A percentile compares a stretch with the other conserved stretches of the same genome.
Evolutionary conservation across 2,888 invertebrate genomes (phyloP).

Genomic region (Tryphoninae sp.): DNA sequence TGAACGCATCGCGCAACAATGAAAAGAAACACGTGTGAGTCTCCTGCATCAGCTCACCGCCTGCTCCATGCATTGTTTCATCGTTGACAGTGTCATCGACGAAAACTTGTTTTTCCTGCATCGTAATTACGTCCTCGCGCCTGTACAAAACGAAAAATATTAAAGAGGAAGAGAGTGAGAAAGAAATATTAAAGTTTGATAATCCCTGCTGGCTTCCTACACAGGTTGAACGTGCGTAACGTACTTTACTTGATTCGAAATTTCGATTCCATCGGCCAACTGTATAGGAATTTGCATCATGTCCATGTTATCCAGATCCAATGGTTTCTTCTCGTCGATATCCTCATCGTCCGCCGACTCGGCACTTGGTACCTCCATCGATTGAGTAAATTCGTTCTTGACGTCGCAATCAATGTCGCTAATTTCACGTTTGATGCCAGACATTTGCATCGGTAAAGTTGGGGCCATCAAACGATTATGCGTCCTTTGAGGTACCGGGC

Average conservation of each 20-base stretch:
- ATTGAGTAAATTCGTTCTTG: constrained; percentile 70
- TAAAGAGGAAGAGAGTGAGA: neutral
- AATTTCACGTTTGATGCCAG: constrained; percentile 78
- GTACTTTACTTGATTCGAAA: constrained; percentile 82
- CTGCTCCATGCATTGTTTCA: constrained; percentile 78
- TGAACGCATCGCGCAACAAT: constrained; percentile 93
- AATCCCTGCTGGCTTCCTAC: neutral
- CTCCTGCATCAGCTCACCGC: constrained; percentile 88
- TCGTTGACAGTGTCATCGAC: constrained; percentile 70
- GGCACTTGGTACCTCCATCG: constrained; percentile 66
- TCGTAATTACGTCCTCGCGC: constrained; percentile 76
- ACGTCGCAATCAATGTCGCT: constrained; percentile 78
- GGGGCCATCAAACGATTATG: constrained; percentile 43
- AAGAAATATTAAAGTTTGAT: neutral
- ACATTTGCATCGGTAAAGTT: constrained; percentile 67
- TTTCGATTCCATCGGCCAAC: constrained; percentile 85
- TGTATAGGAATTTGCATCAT: constrained; percentile 91
- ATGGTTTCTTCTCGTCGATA: constrained; percentile 76
- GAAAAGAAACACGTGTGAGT: constrained; percentile 94
- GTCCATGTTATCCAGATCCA: constrained; percentile 85
- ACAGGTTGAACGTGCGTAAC: constrained; percentile 48
- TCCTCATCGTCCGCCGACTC: constrained; percentile 74
- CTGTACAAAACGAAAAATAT: constrained; percentile 58
- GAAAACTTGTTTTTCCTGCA: constrained; percentile 76
- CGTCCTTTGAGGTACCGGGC: constrained; percentile 69